Evolutionary conservation across 2,797 vertebrate species (phyloP).

Genomic region (Ptychobarbus kaznakovi): DNA sequence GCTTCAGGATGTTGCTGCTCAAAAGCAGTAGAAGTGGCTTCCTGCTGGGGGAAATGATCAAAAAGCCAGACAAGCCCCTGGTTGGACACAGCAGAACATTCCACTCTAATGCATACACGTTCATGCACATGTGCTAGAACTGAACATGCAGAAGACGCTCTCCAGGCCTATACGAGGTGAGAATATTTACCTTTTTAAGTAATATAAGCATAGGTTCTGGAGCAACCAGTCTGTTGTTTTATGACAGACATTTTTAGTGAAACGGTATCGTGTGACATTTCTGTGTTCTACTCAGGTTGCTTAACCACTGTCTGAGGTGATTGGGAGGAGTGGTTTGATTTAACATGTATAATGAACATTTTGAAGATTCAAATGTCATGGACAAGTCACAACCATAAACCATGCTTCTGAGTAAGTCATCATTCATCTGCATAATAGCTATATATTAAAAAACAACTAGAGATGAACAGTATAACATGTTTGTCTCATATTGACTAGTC

Average conservation of each 20-base stretch:
- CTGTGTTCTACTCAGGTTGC: slow-evolving; percentile 11
- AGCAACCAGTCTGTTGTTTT: background rate
- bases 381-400: slow-evolving; percentile 44
- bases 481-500: background rate
- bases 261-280: background rate
- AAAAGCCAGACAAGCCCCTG: slow-evolving; percentile 73
- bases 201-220: background rate
- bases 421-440: background rate
- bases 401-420: slow-evolving; percentile 60
- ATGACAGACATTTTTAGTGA: background rate
- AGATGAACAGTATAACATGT: background rate
- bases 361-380: slow-evolving; percentile 49
- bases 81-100: slow-evolving; percentile 24
- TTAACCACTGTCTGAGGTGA: background rate
- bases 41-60: slow-evolving; percentile 81
- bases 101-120: slow-evolving; percentile 32
- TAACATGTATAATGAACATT: slow-evolving; percentile 4
- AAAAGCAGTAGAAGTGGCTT: slow-evolving; percentile 79
- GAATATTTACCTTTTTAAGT: background rate
- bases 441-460: background rate
- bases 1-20: slow-evolving; percentile 81
- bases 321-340: background rate
- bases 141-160: background rate
- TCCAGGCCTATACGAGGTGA: slow-evolving; percentile 23
- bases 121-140: slow-evolving; percentile 8